Evolutionary conservation across 2,888 invertebrate genomes (phyloP), one percentile per base, ranked within the genome.

Genomic region (Phasia obesa): DNA sequence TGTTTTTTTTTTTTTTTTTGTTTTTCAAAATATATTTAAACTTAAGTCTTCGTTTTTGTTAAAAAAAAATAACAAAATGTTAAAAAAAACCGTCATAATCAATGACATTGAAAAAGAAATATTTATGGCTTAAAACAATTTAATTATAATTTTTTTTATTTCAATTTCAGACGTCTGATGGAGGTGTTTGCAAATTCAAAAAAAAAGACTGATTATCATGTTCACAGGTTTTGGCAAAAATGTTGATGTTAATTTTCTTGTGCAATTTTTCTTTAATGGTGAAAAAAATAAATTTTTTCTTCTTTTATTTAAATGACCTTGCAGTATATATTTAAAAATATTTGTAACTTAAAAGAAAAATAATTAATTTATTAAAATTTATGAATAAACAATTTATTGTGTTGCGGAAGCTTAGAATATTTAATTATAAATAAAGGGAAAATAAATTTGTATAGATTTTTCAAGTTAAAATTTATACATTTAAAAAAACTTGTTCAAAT

Each of bases 101-200:
- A 71, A 65, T 81, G 81, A 55, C 81, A 81, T 81, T 81, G 81
- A 81, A 76, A 81, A 57, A 51, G 57, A 81, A 65, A 76, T 75
- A 75, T 51, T 75, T 64, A 31, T 31, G 6, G 31, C 13, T 42
- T 15, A 15, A 15, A 44, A 6, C 4, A 17, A 6, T 70, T 38
- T 65, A 60, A 44, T 73, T 47, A 38, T 47, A 64, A 70, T 70
- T 47, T 67, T 47, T 35, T 44, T 13, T 6, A n/a, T 47, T 17
- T 35, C 23, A 62, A 71, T 17, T 13, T 21, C n/a, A 31, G 27
- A 17, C 47, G 4, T 25, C 17, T 23, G 19, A 31, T 13, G n/a
- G 19, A 31, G 2, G 19, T 27, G 35, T 38, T 38, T 38, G n/a
- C 27, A 15, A 47, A 47, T 38, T 23, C 21, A 35, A 13, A 17